Evolutionary conservation across 2,113 vertebrate genomes (phyloP).

Genomic region (Setophaga coronata): DNA sequence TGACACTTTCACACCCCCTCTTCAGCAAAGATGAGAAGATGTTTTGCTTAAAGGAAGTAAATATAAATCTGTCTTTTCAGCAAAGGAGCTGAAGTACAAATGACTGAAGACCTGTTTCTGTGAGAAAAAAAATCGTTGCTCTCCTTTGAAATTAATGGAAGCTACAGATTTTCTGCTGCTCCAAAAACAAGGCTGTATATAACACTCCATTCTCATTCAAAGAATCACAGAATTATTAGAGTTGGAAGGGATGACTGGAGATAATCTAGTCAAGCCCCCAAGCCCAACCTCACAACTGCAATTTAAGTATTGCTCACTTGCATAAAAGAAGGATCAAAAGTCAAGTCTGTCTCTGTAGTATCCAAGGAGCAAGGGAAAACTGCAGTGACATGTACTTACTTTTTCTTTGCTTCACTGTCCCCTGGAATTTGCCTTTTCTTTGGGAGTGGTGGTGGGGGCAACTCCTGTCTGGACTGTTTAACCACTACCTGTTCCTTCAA

Average conservation of each 20-base stretch:
- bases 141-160: background rate
- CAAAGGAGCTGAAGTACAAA: background rate
- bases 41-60: background rate
- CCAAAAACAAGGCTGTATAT: background rate
- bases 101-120: background rate
- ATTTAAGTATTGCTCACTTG: background rate
- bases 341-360: background rate
- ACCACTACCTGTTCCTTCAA: constrained; percentile 55
- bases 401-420: constrained; percentile 81
- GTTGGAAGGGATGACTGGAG: background rate
- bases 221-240: background rate
- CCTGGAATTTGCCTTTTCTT: constrained; percentile 88
- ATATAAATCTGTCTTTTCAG: background rate
- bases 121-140: background rate
- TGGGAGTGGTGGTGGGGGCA: constrained; percentile 80
- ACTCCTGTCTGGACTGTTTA: constrained; percentile 73
- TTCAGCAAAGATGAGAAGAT: background rate
- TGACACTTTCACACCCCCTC: background rate
- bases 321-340: background rate
- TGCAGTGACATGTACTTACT: constrained; percentile 71
- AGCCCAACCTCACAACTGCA: background rate
- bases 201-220: background rate
- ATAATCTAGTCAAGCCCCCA: background rate
- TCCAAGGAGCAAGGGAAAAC: background rate
- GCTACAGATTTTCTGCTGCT: background rate